Base-by-base conservation (phyloP, 2,113 vertebrate genomes). In the Chloebia gouldiae region DNA sequence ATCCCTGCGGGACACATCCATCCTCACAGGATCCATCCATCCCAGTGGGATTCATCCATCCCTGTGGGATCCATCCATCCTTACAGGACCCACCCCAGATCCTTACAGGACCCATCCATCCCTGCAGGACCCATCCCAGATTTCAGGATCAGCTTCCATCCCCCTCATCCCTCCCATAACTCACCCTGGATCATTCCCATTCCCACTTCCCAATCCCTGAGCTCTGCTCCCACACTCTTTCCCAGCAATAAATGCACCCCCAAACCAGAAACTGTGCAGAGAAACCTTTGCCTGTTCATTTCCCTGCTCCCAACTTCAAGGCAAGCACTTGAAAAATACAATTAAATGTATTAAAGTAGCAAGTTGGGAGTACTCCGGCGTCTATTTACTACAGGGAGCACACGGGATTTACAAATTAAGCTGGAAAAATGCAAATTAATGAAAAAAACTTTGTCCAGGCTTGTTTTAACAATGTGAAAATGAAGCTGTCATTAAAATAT, bases 341-440 rank as follows among this genome's bases (percentile, higher is more conserved):
- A 3, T 7, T 59, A 2, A 6, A 33, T 1, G 2, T 1, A 4
- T 16, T 31, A 4, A 49, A 85, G 17, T 0, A 35, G 45, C 24
- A 8, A 2, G 15, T 0, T 71, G 33, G 4, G 25, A 50, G 20
- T 23, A 15, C 6, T 15, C n/a, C 8, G 4, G n/a, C 2, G 14
- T 14, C n/a, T 11, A 5, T 11, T 65, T 9, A 24, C 42, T 16
- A 25, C 1, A 0, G 27, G 31, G 18, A 40, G 47, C 2, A 57
- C 27, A 28, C 1, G 3, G 28, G 16, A 24, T n/a, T 39, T n/a
- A 15, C 39, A n/a, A 51, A 19, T 4, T 2, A 4, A 6, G 12
- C 1, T 21, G 21, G n/a, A 15, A 68, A 89, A 89, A 61, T 5
- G 18, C 25, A 31, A 47, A 68, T 40, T 31, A 40, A 18, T 6